These are phyloP conservation scores for Harpalus rufipes DNA, from an alignment of 2,888 invertebrate species.

Conservation along the genomic window DNA sequence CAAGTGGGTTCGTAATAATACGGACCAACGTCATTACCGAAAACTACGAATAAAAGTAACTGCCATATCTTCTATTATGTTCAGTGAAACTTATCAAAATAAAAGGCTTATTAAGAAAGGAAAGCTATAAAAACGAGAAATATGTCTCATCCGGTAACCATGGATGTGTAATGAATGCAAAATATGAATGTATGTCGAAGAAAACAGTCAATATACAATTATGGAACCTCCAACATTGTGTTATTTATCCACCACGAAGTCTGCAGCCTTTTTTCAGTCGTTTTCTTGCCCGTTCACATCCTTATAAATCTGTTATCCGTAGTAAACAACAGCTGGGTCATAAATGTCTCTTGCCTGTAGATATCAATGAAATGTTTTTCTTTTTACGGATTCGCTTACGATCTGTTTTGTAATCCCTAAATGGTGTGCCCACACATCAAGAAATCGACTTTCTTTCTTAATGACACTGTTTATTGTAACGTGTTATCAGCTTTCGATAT, in stretches of 20 bases:
- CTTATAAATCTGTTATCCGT: slow-evolving; percentile 61
- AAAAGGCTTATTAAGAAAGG: too few species aligned
- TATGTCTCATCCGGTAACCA: too few species aligned
- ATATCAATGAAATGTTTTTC: slow-evolving; percentile 62
- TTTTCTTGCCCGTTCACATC: slow-evolving; percentile 36
- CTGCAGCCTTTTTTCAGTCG: slow-evolving; percentile 34
- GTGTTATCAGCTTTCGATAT: neutral
- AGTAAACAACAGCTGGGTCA: slow-evolving; percentile 63
- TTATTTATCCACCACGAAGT: slow-evolving; percentile 26
- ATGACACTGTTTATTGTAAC: slow-evolving; percentile 18
- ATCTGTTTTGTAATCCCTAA: slow-evolving; percentile 42
- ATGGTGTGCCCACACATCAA: slow-evolving; percentile 43
- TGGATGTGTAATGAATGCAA: too few species aligned
- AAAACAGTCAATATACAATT: neutral
- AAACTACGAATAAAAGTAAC: too few species aligned
- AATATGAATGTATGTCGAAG: neutral
- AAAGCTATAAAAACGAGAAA: too few species aligned
- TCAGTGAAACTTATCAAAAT: too few species aligned
- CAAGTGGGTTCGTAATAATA: too few species aligned
- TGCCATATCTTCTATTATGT: too few species aligned
- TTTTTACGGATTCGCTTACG: slow-evolving; percentile 44
- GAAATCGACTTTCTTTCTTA: slow-evolving; percentile 13
- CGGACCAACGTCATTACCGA: too few species aligned
- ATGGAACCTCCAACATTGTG: neutral
- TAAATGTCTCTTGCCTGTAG: slow-evolving; percentile 44